These are phyloP conservation scores for Trichogramma evanescens DNA, from an alignment of 2,888 invertebrate genomes.

Conservation along the genomic window DNA sequence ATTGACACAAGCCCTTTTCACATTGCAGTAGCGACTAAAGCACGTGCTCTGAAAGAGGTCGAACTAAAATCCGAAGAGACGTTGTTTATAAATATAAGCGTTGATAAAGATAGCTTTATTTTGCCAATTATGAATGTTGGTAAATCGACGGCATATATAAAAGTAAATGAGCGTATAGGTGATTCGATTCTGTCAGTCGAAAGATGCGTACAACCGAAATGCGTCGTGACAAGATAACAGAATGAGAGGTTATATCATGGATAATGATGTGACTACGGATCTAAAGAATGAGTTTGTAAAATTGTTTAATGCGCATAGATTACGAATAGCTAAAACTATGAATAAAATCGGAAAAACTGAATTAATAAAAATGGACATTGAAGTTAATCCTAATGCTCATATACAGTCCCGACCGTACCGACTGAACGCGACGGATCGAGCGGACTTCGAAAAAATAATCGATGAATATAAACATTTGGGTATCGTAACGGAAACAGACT, in stretches of 20 bases:
- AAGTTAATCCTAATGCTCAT: not conserved
- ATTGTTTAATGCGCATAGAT: constrained; percentile 6
- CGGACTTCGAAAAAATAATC: too few species aligned
- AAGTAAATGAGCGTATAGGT: not conserved
- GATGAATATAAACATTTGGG: constrained; percentile 10
- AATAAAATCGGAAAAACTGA: constrained; percentile 9
- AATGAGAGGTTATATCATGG: not conserved
- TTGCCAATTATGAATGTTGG: not conserved
- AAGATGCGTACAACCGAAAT: not conserved
- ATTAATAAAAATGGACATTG: constrained; percentile 12
- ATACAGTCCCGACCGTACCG: constrained; percentile 9
- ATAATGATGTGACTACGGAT: constrained; percentile 5
- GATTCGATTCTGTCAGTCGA: not conserved
- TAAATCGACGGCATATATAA: not conserved
- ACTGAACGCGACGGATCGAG: constrained; percentile 7
- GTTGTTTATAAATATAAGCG: not conserved
- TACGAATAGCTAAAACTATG: constrained; percentile 1
- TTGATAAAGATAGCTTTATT: constrained; percentile 4
- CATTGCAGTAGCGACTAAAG: not conserved
- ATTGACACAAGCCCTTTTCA: not conserved
- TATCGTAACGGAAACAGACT: constrained; percentile 11
- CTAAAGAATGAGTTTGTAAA: constrained; percentile 5
- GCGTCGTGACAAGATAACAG: not conserved
- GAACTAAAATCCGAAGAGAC: not conserved
- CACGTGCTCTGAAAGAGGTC: not conserved